A percentile compares a stretch with the other conserved stretches of the same genome.
phyloP scores from a whole-genome alignment of 2,797 vertebrate species.

The Pipistrellus pygmaeus region DNA sequence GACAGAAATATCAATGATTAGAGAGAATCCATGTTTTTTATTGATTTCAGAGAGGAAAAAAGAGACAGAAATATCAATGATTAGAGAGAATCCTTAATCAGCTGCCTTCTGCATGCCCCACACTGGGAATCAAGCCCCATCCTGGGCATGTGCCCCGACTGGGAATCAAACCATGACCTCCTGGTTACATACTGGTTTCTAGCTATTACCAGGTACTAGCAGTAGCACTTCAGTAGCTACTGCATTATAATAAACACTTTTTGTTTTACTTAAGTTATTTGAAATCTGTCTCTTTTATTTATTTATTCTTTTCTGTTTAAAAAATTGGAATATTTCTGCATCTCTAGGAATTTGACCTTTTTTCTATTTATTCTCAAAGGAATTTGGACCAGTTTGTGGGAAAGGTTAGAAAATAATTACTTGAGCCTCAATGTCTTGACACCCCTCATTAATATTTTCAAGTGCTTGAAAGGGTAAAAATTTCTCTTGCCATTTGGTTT shows the following conservation, averaged over 20 bases:
- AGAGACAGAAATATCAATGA: too few species aligned
- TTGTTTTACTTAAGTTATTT: neutral
- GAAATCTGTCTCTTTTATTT: too few species aligned
- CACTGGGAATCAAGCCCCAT: too few species aligned
- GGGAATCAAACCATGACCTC: too few species aligned
- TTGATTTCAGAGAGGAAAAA: too few species aligned
- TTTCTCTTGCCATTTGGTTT: constrained; percentile 23
- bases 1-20: too few species aligned
- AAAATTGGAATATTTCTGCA: neutral
- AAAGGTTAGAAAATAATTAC: neutral
- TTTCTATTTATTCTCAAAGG: constrained; percentile 31
- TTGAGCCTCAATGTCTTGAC: neutral
- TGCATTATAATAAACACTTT: neutral
- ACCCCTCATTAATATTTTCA: neutral
- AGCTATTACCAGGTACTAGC: neutral
- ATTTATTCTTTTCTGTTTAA: neutral
- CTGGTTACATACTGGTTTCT: neutral
- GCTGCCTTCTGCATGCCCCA: too few species aligned
- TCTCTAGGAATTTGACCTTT: neutral
- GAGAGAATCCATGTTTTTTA: too few species aligned
- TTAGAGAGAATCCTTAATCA: too few species aligned
- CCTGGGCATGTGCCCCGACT: too few species aligned
- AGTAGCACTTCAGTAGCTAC: neutral
- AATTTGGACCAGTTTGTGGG: neutral
- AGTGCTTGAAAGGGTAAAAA: neutral